Conservation (phyloP, 2,797 vertebrate species). For the Toxotes lorentzi region DNA sequence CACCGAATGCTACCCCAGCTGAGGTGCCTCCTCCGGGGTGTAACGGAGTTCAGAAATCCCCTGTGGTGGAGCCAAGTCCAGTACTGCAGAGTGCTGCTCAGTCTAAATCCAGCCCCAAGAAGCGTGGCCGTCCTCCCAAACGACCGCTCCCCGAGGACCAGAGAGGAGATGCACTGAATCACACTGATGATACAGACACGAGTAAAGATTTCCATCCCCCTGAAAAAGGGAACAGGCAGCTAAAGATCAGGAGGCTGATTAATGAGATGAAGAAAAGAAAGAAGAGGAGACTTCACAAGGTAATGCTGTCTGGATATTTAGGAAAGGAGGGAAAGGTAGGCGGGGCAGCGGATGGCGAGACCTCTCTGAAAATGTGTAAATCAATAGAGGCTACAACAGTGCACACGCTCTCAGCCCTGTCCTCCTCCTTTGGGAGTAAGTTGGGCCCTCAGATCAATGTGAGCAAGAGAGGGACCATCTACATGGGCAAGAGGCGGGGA, state of each 20-base stretch:
- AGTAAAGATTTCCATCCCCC: constrained; percentile 62
- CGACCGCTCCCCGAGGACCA: constrained; percentile 55
- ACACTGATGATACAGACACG: constrained; percentile 70
- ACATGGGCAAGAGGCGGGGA: constrained; percentile 98
- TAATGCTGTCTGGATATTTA: constrained; percentile 86
- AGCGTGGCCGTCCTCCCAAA: constrained; percentile 89
- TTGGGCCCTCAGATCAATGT: constrained; percentile 98
- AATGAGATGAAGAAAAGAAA: constrained; percentile 98
- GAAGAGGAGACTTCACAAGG: constrained; percentile 93
- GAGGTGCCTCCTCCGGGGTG: constrained; percentile 72
- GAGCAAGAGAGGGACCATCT: constrained; percentile 99
- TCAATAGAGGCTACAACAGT: constrained; percentile 71
- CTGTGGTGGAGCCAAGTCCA: constrained; percentile 86
- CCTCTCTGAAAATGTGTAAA: constrained; percentile 67
- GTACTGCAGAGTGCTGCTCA: constrained; percentile 49
- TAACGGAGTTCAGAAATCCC: constrained; percentile 84
- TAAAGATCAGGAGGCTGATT: constrained; percentile 95
- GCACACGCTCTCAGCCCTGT: constrained; percentile 90
- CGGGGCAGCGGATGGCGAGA: constrained; percentile 63
- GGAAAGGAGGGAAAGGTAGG: constrained; percentile 60
- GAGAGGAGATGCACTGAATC: constrained; percentile 72
- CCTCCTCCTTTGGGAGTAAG: constrained; percentile 94
- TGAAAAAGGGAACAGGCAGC: constrained; percentile 90
- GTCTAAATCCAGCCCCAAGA: constrained; percentile 88
- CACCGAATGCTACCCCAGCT: constrained; percentile 81